Conservation (phyloP, 2,888 invertebrate genomes). For the Girardia tigrina region DNA sequence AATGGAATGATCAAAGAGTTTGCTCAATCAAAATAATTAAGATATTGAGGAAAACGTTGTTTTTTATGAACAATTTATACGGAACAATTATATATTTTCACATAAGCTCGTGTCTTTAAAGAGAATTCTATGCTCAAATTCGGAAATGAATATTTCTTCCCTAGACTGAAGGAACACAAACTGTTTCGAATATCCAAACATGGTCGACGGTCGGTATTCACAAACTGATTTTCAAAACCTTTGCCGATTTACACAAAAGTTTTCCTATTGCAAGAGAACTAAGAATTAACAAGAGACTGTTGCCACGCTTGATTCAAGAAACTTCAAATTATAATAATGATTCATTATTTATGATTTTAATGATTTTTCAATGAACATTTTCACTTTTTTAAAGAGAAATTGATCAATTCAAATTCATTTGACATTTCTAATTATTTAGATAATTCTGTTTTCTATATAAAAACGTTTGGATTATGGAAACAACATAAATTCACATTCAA, state of each 20-base stretch:
- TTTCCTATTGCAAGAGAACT: constrained; percentile 1
- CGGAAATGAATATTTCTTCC: no score
- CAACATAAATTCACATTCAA: background rate
- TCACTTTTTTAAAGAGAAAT: background rate
- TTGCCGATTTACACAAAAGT: background rate
- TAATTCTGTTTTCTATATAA: background rate
- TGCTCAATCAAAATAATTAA: no score
- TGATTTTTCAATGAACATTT: background rate
- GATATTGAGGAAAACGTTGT: no score
- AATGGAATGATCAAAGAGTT: no score
- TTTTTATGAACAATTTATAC: no score
- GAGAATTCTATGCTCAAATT: no score
- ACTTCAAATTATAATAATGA: background rate
- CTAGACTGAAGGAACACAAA: no score
- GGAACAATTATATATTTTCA: no score
- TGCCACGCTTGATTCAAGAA: background rate
- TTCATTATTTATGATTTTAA: background rate
- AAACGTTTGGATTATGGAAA: background rate
- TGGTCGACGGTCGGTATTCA: background rate
- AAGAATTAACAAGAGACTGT: background rate
- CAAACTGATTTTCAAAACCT: background rate
- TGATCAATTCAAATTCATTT: background rate
- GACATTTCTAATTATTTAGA: background rate
- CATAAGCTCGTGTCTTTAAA: no score
- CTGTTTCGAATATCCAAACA: constrained; percentile 13